These are phyloP conservation scores for Clytia hemisphaerica DNA, from an alignment of 30 jellyfish, hydroid and myxozoan genomes.

Conservation along the genomic window DNA sequence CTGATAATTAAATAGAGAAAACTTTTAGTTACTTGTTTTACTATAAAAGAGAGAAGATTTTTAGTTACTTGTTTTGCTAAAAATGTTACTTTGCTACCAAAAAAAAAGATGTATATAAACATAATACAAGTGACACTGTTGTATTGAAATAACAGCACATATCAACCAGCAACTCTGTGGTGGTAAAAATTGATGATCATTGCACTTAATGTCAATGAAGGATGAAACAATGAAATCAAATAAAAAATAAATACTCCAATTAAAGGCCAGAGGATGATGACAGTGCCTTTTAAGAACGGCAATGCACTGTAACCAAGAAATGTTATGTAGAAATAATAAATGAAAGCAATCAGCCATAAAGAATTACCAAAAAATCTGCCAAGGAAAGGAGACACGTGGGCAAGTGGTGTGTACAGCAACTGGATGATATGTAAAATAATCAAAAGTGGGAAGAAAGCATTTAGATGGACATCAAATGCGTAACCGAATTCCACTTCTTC, in stretches of 20 bases:
- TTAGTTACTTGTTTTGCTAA: no score
- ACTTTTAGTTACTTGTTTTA: no score
- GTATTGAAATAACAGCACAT: not conserved
- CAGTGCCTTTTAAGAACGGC: slow-evolving; percentile 90
- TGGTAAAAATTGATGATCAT: slow-evolving; percentile 70
- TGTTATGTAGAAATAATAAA: slow-evolving; percentile 85
- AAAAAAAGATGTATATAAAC: no score
- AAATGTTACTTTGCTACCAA: no score
- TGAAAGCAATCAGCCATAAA: slow-evolving; percentile 80
- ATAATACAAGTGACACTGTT: no score
- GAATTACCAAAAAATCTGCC: slow-evolving; percentile 89
- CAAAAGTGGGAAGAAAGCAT: slow-evolving; percentile 88
- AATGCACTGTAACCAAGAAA: slow-evolving; percentile 96
- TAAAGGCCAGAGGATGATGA: slow-evolving; percentile 57
- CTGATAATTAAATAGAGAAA: no score
- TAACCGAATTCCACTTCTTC: slow-evolving; percentile 88
- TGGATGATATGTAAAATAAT: slow-evolving; percentile 77
- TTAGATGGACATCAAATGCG: slow-evolving; percentile 91
- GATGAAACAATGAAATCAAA: slow-evolving; percentile 51
- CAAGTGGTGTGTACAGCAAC: slow-evolving; percentile 50
- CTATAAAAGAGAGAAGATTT: no score
- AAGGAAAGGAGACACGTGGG: slow-evolving; percentile 51
- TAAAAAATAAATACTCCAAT: slow-evolving; percentile 44
- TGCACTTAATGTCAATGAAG: slow-evolving; percentile 64
- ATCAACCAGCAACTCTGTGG: slow-evolving; percentile 82